A percentile compares a stretch with the other conserved stretches of the same genome.
Evolutionary conservation across 2,113 vertebrate genomes (phyloP).

Genomic region (Anoura caudifer): DNA sequence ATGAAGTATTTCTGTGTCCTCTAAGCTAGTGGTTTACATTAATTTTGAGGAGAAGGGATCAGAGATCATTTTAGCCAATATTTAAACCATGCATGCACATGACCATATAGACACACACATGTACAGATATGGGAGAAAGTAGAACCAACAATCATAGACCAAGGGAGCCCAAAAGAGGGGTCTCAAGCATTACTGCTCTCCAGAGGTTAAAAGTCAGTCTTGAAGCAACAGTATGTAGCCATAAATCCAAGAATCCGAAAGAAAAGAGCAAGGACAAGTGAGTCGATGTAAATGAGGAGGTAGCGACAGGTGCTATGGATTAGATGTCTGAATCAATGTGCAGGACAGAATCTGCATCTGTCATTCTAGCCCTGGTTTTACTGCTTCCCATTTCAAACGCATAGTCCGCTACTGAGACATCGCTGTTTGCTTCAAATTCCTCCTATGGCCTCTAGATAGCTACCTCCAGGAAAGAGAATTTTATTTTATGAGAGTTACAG

Average conservation of each 20-base stretch:
- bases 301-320: neutral
- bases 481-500: neutral
- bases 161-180: neutral
- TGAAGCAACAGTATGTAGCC: neutral
- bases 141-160: neutral
- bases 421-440: neutral
- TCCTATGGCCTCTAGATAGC: neutral
- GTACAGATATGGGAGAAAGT: neutral
- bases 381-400: neutral
- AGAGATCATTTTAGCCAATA: neutral
- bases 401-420: neutral
- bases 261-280: neutral
- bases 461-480: neutral
- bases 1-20: neutral
- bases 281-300: no score
- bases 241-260: neutral
- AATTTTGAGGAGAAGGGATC: neutral
- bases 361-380: neutral
- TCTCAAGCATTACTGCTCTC: neutral
- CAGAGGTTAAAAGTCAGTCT: neutral
- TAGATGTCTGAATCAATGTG: neutral
- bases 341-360: fast-evolving
- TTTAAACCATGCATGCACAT: neutral
- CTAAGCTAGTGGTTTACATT: neutral
- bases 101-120: neutral